Evolutionary conservation across 2,797 vertebrate genomes (phyloP).

Genomic region (Loris lydekkerianus): DNA sequence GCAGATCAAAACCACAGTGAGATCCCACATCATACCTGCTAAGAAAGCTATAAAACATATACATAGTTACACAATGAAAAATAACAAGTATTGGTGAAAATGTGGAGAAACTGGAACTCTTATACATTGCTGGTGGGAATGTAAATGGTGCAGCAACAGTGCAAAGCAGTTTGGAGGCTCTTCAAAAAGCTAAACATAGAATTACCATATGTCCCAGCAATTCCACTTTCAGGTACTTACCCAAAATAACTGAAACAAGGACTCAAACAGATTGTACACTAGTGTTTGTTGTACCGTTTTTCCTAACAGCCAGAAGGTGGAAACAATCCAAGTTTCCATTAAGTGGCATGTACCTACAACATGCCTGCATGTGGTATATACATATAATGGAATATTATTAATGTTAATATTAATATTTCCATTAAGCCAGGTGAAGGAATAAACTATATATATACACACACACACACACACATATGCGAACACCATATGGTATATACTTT

Average conservation of each 20-base stretch:
- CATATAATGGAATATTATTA: not conserved
- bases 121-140: not conserved
- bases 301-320: not conserved
- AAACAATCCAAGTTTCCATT: not conserved
- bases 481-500: too few relatives aligned
- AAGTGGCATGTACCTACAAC: too few relatives aligned
- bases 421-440: not conserved
- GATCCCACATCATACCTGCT: not conserved
- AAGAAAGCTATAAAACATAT: not conserved
- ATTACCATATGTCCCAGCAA: not conserved
- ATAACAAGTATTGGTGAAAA: not conserved
- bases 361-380: not conserved
- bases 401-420: too few relatives aligned
- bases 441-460: too few relatives aligned
- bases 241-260: not conserved
- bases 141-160: not conserved
- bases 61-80: not conserved
- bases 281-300: not conserved
- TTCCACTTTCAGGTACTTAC: not conserved
- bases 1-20: not conserved
- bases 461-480: too few relatives aligned
- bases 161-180: not conserved
- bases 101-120: not conserved
- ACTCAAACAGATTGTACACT: not conserved
- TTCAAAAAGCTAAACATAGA: not conserved